Evolutionary conservation across 2,888 invertebrate genomes (phyloP).

Genomic region (Miltochrista miniata): DNA sequence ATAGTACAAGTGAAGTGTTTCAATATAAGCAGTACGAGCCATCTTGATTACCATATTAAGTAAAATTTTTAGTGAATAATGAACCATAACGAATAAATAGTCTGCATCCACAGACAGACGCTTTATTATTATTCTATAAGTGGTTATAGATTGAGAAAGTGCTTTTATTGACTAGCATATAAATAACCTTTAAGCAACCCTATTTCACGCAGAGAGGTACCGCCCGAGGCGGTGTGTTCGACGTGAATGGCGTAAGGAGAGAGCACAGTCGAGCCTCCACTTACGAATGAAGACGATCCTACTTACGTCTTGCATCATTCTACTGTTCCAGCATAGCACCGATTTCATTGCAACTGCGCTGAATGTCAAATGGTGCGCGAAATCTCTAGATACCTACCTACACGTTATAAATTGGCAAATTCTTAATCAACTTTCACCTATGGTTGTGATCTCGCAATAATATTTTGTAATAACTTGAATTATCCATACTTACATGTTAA

Average conservation of each 20-base stretch:
- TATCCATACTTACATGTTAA: too few relatives aligned
- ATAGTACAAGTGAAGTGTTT: too few relatives aligned
- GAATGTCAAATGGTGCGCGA: slow-evolving; percentile 69
- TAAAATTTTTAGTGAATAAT: too few relatives aligned
- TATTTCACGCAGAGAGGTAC: slow-evolving; percentile 25
- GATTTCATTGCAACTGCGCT: slow-evolving; percentile 60
- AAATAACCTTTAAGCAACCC: slow-evolving; percentile 22
- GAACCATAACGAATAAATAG: too few relatives aligned
- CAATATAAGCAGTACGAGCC: too few relatives aligned
- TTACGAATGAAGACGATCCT: slow-evolving; percentile 56
- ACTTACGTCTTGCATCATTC: slow-evolving; percentile 46
- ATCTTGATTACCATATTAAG: too few relatives aligned
- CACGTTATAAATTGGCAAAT: slow-evolving; percentile 21
- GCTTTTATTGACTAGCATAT: not conserved
- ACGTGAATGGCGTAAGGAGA: slow-evolving; percentile 56
- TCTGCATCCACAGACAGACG: too few relatives aligned
- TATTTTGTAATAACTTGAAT: not conserved
- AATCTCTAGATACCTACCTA: slow-evolving; percentile 48
- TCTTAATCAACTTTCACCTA: slow-evolving; percentile 5
- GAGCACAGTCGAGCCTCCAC: slow-evolving; percentile 23
- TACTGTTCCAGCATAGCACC: slow-evolving; percentile 67
- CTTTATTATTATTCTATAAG: not conserved
- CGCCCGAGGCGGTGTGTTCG: slow-evolving; percentile 46
- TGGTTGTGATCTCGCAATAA: not conserved
- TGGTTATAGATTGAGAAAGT: not conserved